These are phyloP conservation scores for Phataginus tetradactyla DNA, from an alignment of 2,797 vertebrate species.

Conservation along the genomic window DNA sequence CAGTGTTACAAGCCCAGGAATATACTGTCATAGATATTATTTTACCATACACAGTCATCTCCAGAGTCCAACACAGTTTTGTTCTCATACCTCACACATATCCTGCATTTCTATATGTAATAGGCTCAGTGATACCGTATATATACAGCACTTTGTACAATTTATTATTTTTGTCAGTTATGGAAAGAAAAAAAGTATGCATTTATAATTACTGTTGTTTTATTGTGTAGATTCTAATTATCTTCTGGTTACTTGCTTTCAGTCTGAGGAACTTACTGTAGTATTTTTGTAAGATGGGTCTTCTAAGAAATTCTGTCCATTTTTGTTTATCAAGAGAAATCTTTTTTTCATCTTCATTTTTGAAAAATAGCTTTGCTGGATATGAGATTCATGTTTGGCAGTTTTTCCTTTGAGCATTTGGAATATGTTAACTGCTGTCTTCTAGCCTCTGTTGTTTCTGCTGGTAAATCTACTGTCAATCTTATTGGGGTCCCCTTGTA, in stretches of 20 bases:
- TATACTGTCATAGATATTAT: background rate
- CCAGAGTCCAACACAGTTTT: background rate
- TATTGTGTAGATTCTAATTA: background rate
- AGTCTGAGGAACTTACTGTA: background rate
- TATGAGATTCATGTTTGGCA: background rate
- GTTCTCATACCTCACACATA: background rate
- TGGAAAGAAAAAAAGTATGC: background rate
- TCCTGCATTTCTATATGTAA: background rate
- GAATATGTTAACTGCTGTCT: background rate
- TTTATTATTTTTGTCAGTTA: background rate
- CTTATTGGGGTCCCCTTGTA: background rate
- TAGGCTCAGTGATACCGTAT: background rate
- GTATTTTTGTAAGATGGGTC: background rate
- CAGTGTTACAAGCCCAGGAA: background rate
- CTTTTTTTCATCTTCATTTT: background rate
- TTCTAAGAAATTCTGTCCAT: background rate
- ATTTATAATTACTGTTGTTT: constrained; percentile 3
- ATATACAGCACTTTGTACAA: background rate
- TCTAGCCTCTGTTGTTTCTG: background rate
- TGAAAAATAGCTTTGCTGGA: background rate
- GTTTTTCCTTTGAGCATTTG: background rate
- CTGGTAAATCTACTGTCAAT: background rate
- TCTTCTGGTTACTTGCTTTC: background rate
- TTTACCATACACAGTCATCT: background rate
- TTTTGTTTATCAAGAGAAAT: background rate